These are phyloP conservation scores for Nesidiocoris tenuis DNA, from an alignment of 2,888 invertebrate species.

Conservation along the genomic window DNA sequence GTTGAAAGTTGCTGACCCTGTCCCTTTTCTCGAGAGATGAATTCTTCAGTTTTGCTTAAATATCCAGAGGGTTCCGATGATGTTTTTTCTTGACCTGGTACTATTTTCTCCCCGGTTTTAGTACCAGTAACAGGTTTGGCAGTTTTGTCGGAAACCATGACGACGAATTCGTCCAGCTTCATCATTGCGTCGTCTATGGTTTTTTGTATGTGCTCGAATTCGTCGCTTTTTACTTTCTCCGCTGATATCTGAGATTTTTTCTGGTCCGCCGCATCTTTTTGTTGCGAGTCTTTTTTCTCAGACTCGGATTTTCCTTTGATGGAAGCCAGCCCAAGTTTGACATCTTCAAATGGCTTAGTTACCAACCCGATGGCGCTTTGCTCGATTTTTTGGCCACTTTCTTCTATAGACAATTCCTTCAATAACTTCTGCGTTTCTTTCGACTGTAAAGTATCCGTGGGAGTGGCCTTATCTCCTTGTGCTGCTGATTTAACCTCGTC, in stretches of 20 bases:
- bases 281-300: background rate
- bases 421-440: conserved; percentile 9
- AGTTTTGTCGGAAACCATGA: conserved; percentile 14
- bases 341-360: conserved; percentile 8
- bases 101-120: background rate
- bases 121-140: too few species aligned
- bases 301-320: background rate
- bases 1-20: too few species aligned
- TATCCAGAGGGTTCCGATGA: too few species aligned
- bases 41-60: too few species aligned
- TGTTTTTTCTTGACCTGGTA: too few species aligned
- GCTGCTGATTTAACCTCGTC: background rate
- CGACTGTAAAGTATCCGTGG: background rate
- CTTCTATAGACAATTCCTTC: conserved; percentile 12
- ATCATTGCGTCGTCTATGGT: conserved; percentile 22
- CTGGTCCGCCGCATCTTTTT: background rate
- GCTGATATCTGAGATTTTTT: background rate
- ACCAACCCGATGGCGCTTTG: conserved; percentile 4
- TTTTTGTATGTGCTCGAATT: conserved; percentile 32
- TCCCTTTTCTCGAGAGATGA: too few species aligned
- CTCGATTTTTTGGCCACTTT: conserved; percentile 17
- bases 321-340: background rate
- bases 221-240: background rate
- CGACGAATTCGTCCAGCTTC: conserved; percentile 17
- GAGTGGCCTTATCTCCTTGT: conserved; percentile 1